Evolutionary conservation across 2,888 invertebrate genomes (phyloP), one percentile per base, ranked within the genome.

Genomic region (Callyntrura sp.): DNA sequence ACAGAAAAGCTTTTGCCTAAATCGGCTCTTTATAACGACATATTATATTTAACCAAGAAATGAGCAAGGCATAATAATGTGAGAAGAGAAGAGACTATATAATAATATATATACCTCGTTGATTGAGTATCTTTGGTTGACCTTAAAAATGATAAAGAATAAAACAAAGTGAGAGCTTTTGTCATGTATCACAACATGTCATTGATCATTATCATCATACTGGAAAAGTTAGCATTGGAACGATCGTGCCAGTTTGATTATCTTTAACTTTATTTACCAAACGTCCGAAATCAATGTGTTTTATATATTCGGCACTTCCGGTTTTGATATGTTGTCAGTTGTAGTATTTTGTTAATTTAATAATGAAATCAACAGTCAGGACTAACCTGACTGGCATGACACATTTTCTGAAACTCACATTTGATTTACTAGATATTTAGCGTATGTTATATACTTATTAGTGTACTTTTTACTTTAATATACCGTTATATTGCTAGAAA

Each of bases 391-490:
- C 62, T 82, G 90, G 93, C 92, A 93, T 93, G 93, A 93, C 93
- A 93, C 93, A 93, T 93, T 93, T 93, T 93, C 93, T 93, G 93
- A 93, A 93, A 91, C 86, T 88, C 78, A 79, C 73, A 35, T 70
- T 88, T 88, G 60, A 20, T 73, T 79, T 43, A 23, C 14, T 73
- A 48, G 45, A 73, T 73, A 23, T 57, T 79, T n/a, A n/a, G n/a
- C n/a, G n/a, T 73, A 48, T 45, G 11, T 45, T 57, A 43, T 79
- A 43, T 14, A 57, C n/a, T 43, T 79, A 35, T 60, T 82, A 48
- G 82, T 65, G n/a, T 65, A 23, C 28, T 23, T 45, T 48, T 76
- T 55, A 25, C 51, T 23, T 51, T 48, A 14, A 25, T 25, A 76
- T 14, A 76, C 23, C 51, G 23, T 25, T 65, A 51, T 12, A 51